phyloP scores from a whole-genome alignment of 2,113 vertebrate species.

The Ictalurus punctatus region DNA sequence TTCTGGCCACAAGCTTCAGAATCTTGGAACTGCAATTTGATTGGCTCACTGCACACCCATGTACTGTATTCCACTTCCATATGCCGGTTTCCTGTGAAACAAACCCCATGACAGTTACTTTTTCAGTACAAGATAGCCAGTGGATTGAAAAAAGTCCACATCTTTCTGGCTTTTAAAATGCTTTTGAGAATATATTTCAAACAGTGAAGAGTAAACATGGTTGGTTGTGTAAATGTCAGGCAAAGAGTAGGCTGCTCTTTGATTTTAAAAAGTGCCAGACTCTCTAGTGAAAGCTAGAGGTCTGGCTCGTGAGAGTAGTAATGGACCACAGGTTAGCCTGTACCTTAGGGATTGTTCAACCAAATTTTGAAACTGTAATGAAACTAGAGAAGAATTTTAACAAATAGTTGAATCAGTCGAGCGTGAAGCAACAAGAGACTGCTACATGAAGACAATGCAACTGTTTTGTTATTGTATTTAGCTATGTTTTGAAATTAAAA shows the following conservation, averaged over 20 bases:
- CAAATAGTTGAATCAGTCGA: neutral
- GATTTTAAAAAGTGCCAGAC: neutral
- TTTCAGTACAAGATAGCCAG: neutral
- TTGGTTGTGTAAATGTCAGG: neutral
- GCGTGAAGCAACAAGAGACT: neutral
- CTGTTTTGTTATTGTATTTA: too few relatives aligned
- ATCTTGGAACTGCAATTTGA: neutral
- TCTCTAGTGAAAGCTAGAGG: neutral
- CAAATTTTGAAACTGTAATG: neutral
- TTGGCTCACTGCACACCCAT: neutral
- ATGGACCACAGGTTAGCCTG: neutral
- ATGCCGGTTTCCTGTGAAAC: neutral
- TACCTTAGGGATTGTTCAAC: neutral
- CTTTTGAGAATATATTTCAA: neutral
- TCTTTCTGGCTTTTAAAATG: neutral
- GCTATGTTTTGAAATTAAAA: too few relatives aligned
- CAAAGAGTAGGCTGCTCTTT: neutral
- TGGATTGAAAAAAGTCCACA: neutral
- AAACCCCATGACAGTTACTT: neutral
- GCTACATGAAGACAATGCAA: neutral
- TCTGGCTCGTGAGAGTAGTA: neutral
- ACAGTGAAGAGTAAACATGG: neutral
- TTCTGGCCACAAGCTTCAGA: neutral
- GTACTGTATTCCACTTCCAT: neutral
- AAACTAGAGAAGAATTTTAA: too few relatives aligned